Conservation (phyloP, 2,888 invertebrate species). For the Pedicia rivosa region DNA sequence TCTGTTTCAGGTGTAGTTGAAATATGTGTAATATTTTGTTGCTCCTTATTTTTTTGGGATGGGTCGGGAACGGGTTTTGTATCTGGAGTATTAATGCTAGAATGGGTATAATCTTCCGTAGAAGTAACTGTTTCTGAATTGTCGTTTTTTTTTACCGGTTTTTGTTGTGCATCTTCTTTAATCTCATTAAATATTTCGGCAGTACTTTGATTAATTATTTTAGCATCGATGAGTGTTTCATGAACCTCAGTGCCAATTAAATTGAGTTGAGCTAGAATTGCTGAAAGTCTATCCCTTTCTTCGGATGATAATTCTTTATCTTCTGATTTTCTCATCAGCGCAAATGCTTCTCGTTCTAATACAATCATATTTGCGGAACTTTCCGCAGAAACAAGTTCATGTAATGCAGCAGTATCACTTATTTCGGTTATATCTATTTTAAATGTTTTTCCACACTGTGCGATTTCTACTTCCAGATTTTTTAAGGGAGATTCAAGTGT, state of each 20-base stretch:
- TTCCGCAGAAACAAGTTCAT: neutral
- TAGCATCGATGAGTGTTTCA: slow-evolving; percentile 27
- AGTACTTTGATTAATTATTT: slow-evolving; percentile 12
- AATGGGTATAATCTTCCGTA: slow-evolving; percentile 2
- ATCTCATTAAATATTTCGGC: slow-evolving; percentile 11
- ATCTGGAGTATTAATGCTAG: slow-evolving; percentile 17
- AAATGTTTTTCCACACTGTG: neutral
- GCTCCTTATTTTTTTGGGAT: no score
- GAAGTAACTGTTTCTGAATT: slow-evolving; percentile 7
- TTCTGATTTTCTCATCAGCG: slow-evolving; percentile 29
- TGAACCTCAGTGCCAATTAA: slow-evolving; percentile 37
- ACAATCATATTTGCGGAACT: slow-evolving; percentile 18
- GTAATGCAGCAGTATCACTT: neutral
- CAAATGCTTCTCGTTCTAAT: slow-evolving; percentile 32
- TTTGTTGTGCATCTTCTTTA: slow-evolving; percentile 30
- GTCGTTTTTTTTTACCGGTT: slow-evolving; percentile 29
- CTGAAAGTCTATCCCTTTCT: slow-evolving; percentile 29
- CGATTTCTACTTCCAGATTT: neutral
- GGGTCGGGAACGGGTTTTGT: slow-evolving; percentile 16
- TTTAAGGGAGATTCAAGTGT: neutral
- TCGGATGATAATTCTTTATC: slow-evolving; percentile 30
- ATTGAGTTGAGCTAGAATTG: slow-evolving; percentile 35
- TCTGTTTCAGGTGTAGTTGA: no score
- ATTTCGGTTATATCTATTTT: slow-evolving; percentile 3
- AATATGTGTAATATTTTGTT: no score